Conservation (phyloP, 1,140 invertebrate species). For the Aphelenchoides besseyi region DNA sequence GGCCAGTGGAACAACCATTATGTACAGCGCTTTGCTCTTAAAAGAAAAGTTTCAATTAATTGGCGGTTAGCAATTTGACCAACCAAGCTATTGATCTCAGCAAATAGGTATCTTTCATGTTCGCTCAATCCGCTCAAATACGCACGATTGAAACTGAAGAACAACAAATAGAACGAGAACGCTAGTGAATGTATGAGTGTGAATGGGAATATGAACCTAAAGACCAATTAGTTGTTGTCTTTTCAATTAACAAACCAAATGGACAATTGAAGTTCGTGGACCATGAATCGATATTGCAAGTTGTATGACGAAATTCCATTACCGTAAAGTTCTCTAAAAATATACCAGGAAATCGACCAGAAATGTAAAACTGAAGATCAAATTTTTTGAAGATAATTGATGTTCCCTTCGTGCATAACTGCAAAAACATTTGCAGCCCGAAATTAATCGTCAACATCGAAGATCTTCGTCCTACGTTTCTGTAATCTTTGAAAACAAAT, state of each 20-base stretch:
- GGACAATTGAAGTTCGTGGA: neutral
- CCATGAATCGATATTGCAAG: neutral
- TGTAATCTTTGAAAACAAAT: no score
- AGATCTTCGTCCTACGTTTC: no score
- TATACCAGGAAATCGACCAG: no score
- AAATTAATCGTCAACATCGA: no score
- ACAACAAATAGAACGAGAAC: neutral
- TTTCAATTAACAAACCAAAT: neutral
- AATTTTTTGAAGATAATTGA: neutral
- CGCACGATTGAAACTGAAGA: neutral
- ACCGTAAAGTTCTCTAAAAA: no score
- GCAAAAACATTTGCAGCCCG: no score
- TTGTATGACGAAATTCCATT: no score
- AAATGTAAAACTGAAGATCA: no score
- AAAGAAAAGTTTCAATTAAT: neutral
- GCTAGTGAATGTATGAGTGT: neutral
- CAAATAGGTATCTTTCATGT: conserved; percentile 38
- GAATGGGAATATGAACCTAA: neutral
- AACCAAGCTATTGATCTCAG: conserved; percentile 9
- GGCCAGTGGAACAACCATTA: neutral
- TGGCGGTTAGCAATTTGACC: neutral
- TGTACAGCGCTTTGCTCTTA: neutral
- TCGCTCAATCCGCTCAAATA: conserved; percentile 1
- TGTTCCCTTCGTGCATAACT: no score
- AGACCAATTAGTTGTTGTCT: neutral